phyloP scores from a whole-genome alignment of 2,113 vertebrate species.

The Hiodon tergisus region DNA sequence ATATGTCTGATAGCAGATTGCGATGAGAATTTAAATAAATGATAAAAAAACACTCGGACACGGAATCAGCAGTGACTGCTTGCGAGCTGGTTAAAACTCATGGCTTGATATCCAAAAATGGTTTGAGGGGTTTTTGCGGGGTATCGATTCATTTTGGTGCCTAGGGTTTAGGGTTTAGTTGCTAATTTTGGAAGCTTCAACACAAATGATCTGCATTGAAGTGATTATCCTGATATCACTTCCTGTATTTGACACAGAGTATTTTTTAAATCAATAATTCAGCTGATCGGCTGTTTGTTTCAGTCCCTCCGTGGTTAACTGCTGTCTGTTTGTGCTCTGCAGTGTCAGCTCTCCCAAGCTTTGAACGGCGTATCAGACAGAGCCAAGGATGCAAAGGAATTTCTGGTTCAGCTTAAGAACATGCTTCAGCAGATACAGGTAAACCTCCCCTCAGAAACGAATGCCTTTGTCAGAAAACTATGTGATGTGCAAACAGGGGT shows the following conservation, averaged over 20 bases:
- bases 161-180: no score
- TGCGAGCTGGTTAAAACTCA: background rate
- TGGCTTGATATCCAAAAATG: no score
- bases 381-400: slow-evolving; percentile 97
- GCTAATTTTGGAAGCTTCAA: no score
- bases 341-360: slow-evolving; percentile 94
- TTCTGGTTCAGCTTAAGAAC: slow-evolving; percentile 92
- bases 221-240: background rate
- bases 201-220: no score
- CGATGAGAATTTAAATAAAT: background rate
- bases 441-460: slow-evolving; percentile 18
- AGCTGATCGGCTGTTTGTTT: background rate
- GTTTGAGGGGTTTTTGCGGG: no score
- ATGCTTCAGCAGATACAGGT: slow-evolving; percentile 97
- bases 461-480: no score
- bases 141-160: no score
- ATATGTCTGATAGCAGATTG: slow-evolving; percentile 9
- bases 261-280: background rate
- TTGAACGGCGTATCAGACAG: slow-evolving; percentile 93
- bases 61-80: background rate
- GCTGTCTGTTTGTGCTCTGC: slow-evolving; percentile 33
- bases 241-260: background rate
- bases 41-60: slow-evolving; percentile 1
- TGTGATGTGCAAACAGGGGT: no score
- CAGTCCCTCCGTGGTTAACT: background rate